Evolutionary conservation across 2,888 invertebrate genomes (phyloP).

Genomic region (Ormia ochracea): DNA sequence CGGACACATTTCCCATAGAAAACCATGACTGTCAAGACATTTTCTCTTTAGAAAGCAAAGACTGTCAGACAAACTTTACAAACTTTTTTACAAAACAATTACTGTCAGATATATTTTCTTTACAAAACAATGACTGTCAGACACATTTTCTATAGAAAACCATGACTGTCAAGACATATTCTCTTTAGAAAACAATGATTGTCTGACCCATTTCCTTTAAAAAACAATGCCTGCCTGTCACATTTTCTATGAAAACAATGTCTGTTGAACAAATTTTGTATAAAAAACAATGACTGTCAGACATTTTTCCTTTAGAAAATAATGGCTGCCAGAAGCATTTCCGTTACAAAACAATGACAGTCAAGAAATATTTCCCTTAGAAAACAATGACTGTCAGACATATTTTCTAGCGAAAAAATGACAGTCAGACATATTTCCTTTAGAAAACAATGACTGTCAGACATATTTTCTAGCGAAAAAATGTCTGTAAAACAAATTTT

Average conservation of each 20-base stretch:
- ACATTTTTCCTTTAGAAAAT: neutral
- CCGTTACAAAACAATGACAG: neutral
- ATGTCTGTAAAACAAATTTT: neutral
- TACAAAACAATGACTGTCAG: neutral
- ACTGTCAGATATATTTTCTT: neutral
- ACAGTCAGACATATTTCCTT: neutral
- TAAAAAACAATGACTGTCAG: neutral
- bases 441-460: neutral
- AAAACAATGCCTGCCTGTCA: neutral
- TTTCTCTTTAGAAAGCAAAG: neutral
- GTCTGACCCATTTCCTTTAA: neutral
- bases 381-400: neutral
- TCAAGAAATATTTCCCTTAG: neutral
- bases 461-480: neutral
- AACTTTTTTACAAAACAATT: neutral
- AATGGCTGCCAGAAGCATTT: neutral
- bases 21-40: neutral
- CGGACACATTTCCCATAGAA: neutral
- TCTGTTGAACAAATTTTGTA: neutral
- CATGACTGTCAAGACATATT: neutral
- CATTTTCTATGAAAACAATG: neutral
- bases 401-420: neutral
- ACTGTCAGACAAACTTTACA: too few relatives aligned
- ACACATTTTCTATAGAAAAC: neutral
- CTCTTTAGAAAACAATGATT: neutral